Evolutionary conservation across 2,113 vertebrate genomes (phyloP), one percentile per base, ranked within the genome.

Genomic region (Hypanus sabinus): DNA sequence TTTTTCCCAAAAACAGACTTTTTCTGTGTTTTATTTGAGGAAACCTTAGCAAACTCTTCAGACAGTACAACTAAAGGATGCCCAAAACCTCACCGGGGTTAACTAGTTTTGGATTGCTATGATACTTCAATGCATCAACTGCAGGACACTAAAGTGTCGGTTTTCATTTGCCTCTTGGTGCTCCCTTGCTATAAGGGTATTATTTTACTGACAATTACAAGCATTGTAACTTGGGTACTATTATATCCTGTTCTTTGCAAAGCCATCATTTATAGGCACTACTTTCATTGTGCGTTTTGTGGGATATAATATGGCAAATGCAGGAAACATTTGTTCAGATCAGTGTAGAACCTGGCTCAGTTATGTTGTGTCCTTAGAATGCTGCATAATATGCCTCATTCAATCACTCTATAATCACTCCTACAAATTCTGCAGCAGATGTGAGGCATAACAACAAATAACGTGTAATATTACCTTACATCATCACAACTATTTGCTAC

Each of bases 181-280:
- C 71, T 55, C 38, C 38, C 71, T 93, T 73, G 11, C 70, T 93
- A 46, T 18, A 38, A 27, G 9, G 70, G 57, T 65, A 65, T 68
- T 90, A 73, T 93, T 93, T 93, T 73, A 71, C 70, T 93, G 91
- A 73, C 91, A 93, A 93, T 73, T 75, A 75, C 70, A 93, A 33
- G 46, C 91, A 93, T 93, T 93, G 91, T 30, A 75, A 93, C 36
- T 38, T 46, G 10, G 2, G 22, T 93, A 75, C 70, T 55, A 46
- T 93, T 93, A 55, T 93, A 93, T 75, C 22, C 9, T 93, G 91
- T 38, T 70, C 38, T 55, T 93, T 91, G 65, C 68, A 70, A 62
- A 92, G 38, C 33, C 38, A 33, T 30, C 65, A 46, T 71, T 92
- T 92, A 92, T 38, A 18, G 24, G 36, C 71, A 14, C 30, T 60